Evolutionary conservation across 2,113 vertebrate species (phyloP).

Genomic region (Poeciliopsis turrubarensis): DNA sequence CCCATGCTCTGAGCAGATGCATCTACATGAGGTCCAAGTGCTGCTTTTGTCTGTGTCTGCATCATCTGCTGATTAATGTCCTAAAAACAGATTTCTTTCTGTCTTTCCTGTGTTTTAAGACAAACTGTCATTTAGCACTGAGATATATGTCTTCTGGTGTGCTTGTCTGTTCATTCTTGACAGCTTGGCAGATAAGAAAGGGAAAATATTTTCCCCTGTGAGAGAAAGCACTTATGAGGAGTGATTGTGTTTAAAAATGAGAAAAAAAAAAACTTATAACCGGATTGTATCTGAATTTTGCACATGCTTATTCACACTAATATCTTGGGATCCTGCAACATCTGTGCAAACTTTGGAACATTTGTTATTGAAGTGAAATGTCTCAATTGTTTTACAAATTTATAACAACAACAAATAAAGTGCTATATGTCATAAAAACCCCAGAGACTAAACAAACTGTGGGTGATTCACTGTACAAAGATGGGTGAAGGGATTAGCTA

Average conservation of each 20-base stretch:
- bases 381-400: background rate
- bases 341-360: background rate
- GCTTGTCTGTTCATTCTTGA: constrained; percentile 22
- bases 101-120: constrained; percentile 44
- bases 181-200: constrained; percentile 33
- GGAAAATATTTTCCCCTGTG: constrained; percentile 64
- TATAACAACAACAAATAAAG: background rate
- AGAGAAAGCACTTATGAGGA: constrained; percentile 45
- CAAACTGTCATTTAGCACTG: constrained; percentile 32
- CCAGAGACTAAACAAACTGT: background rate
- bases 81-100: constrained; percentile 25
- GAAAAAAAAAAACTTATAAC: constrained; percentile 23
- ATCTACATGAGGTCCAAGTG: constrained; percentile 11
- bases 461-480: constrained; percentile 49
- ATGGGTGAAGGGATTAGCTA: constrained; percentile 53
- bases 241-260: constrained; percentile 45
- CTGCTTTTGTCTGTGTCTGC: constrained; percentile 3
- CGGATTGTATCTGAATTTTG: constrained; percentile 23
- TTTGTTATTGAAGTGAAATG: background rate
- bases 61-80: constrained; percentile 23
- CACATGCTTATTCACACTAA: background rate
- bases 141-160: constrained; percentile 27
- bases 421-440: background rate
- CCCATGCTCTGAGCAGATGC: constrained; percentile 34
- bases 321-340: background rate